Percentiles rank a stretch among this genome's conserved stretches.
Conservation (phyloP, 2,888 invertebrate genomes). For the Leucoma salicis region DNA sequence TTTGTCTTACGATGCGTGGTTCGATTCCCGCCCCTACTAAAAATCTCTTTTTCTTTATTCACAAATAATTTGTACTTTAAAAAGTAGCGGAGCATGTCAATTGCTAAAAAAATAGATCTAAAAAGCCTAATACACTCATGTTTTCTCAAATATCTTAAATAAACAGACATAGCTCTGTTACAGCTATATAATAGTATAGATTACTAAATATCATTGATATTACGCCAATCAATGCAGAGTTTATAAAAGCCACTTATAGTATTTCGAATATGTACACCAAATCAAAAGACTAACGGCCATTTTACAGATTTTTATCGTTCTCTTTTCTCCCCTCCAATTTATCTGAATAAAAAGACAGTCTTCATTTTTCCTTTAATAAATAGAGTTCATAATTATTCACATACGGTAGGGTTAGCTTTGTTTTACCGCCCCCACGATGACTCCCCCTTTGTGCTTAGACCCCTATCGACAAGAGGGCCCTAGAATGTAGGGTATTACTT, state of each 20-base stretch:
- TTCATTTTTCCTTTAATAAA: constrained; percentile 54
- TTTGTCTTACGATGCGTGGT: no score
- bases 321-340: constrained; percentile 12
- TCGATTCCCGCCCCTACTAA: no score
- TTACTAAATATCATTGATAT: no score
- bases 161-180: no score
- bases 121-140: no score
- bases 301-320: constrained; percentile 2
- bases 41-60: no score
- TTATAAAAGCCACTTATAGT: background rate
- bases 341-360: constrained; percentile 57
- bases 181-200: no score
- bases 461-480: constrained; percentile 62
- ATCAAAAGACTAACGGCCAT: constrained; percentile 1
- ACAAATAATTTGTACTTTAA: no score
- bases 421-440: constrained; percentile 55
- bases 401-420: constrained; percentile 57
- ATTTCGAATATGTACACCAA: background rate
- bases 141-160: no score
- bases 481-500: constrained; percentile 65
- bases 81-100: no score
- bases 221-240: no score
- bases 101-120: no score
- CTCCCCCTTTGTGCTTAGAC: constrained; percentile 51
- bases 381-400: constrained; percentile 68